Evolutionary conservation across 2,113 vertebrate genomes (phyloP), one percentile per base, ranked within the genome.

Genomic region (Entelurus aequoreus): DNA sequence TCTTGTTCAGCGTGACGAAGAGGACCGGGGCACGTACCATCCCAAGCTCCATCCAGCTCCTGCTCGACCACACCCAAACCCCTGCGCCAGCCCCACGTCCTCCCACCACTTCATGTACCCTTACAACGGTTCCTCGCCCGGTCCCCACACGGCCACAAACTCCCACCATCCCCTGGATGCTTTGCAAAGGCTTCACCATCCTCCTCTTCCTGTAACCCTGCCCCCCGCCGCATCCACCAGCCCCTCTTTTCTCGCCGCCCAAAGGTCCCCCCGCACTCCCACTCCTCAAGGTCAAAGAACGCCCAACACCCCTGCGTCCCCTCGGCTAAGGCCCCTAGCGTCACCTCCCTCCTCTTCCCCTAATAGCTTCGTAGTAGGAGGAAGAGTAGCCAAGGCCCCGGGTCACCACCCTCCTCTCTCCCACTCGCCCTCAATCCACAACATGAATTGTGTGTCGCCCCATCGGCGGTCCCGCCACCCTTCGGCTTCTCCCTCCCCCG

Each of bases 381-480:
- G 71, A 60, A 75, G 81, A 76, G 82, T 69, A 64, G 48, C 68
- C 62, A 83, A 78, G 69, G 67, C 64, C 72, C 67, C 74, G 4
- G 5, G 52, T 65, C 72, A 76, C 56, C 74, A 80, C 60, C 62
- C 85, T 59, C 71, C 83, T 15, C 66, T 76, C 38, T 77, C 85
- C 35, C 64, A 69, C 0, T 72, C 86, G 46, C 66, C 80, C n/a
- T 81, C 87, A 71, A 79, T 90, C 64, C 87, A 73, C 51, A 87
- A 78, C 61, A 79, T 84, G 70, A 88, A 82, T 68, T 77, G 75
- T 44, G 74, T 75, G 47, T 89, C 89, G 66, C 88, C 90, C 50
- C 88, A 76, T 50, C 89, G 86, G 75, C 81, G 86, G 8, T 88
- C 90, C 12, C 84, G 84, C 19, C 88, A 90, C 65, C 87, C 87